These are phyloP conservation scores for Molothrus aeneus DNA, from an alignment of 2,797 vertebrate species.

Conservation along the genomic window DNA sequence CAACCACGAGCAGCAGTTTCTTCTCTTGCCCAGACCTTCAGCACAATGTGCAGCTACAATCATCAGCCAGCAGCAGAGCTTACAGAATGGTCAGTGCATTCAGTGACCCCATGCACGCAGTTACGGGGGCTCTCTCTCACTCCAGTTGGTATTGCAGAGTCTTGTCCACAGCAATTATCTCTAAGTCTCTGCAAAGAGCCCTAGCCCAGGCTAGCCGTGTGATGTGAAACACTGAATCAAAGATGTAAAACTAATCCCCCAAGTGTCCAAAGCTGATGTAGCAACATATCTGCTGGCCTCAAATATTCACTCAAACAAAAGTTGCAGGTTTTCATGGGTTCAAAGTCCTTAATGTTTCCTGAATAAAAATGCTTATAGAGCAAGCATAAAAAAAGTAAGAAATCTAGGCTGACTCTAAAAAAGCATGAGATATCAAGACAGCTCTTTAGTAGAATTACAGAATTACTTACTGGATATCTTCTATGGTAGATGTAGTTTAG, in stretches of 20 bases:
- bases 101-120: not conserved
- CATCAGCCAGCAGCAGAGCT: not conserved
- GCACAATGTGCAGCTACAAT: not conserved
- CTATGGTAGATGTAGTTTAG: not conserved
- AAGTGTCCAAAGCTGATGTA: not conserved
- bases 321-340: not conserved
- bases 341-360: not conserved
- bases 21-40: not conserved
- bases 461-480: not conserved
- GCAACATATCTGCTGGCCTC: not conserved
- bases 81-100: not conserved
- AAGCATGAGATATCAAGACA: not conserved
- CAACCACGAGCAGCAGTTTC: not conserved
- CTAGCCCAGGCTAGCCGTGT: not conserved
- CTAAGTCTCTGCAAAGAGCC: not conserved
- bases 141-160: not conserved
- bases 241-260: not conserved
- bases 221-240: not conserved
- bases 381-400: not conserved
- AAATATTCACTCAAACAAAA: not conserved
- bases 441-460: not conserved
- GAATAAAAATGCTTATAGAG: not conserved
- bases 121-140: not conserved
- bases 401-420: not conserved
- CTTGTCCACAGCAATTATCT: not conserved